Base-by-base conservation (phyloP, 2,113 vertebrate genomes). In the Brevimyrus niger region DNA sequence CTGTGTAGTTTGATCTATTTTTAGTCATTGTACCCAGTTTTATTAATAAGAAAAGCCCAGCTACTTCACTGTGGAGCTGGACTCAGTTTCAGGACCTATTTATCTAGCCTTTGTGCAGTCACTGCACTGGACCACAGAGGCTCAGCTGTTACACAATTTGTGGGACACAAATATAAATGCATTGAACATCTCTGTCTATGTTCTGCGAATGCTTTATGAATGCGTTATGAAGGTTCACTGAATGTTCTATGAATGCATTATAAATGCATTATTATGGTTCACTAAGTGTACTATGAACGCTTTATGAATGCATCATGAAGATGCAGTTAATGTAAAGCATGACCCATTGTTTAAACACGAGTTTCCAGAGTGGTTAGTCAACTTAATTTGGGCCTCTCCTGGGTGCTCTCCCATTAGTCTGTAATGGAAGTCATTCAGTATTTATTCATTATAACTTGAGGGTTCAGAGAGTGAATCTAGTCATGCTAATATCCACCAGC, bases 391-490 rank as follows among this genome's bases (percentile, higher is more conserved):
- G 92, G 89, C 19, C 92, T 69, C 94, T 94, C 44, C 89, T 89
- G 93, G 94, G 91, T 92, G 92, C 92, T 90, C 94, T 93, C 91
- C 91, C 91, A 27, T 89, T 17, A 88, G 92, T 53, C 51, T 90
- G 92, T 95, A 94, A 95, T 95, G 93, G 94, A 95, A 95, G 94
- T 91, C 92, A 90, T 92, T 94, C 92, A 93, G 94, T 95, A 95
- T 96, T 96, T 94, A 94, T 95, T 94, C 93, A 93, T 93, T 88
- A 91, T 61, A 88, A 92, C 38, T 86, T 85, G 65, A 51, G 58
- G 90, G 92, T 93, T 93, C 90, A 91, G 86, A 84, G 91, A 91
- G 91, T 90, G 90, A 89, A 84, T 90, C 80, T 89, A 90, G 93
- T 94, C 80, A 87, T 89, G 89, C 92, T 93, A 91, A 94, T 92